Conservation (phyloP, 1,140 invertebrate species). For the Adoxophyes honmai region DNA sequence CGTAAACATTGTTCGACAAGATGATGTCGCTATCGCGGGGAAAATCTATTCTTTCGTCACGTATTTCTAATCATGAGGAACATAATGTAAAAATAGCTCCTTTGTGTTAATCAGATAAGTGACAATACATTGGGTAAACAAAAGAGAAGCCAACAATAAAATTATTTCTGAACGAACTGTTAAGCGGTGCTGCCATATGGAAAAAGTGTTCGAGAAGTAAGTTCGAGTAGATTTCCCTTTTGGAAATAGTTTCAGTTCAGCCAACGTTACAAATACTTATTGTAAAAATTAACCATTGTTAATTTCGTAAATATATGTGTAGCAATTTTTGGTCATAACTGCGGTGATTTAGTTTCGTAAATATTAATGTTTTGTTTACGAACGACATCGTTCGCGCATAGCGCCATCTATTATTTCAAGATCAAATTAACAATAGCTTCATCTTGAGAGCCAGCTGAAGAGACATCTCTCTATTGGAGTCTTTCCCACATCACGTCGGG, state of each 20-base stretch:
- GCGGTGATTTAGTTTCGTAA: too few species aligned
- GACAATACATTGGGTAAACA: not conserved
- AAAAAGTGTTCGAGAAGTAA: not conserved
- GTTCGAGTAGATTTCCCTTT: not conserved
- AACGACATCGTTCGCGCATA: too few species aligned
- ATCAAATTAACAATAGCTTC: too few species aligned
- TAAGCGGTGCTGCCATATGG: not conserved
- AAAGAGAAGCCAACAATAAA: not conserved
- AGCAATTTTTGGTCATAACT: too few species aligned
- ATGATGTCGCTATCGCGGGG: not conserved
- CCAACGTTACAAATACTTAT: not conserved
- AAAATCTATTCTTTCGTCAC: not conserved
- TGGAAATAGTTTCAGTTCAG: not conserved
- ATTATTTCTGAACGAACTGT: slow-evolving; percentile 8
- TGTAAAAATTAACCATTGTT: too few species aligned
- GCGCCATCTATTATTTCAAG: too few species aligned
- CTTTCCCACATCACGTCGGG: too few species aligned
- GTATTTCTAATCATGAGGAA: not conserved
- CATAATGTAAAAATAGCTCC: not conserved
- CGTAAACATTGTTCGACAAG: slow-evolving; percentile 10
- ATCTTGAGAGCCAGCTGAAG: too few species aligned
- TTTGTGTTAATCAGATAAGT: not conserved
- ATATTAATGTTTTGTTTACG: too few species aligned
- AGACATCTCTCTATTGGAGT: too few species aligned
- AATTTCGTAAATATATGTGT: too few species aligned